Evolutionary conservation across 2,888 invertebrate species (phyloP).

Genomic region (Mythimna pallens): DNA sequence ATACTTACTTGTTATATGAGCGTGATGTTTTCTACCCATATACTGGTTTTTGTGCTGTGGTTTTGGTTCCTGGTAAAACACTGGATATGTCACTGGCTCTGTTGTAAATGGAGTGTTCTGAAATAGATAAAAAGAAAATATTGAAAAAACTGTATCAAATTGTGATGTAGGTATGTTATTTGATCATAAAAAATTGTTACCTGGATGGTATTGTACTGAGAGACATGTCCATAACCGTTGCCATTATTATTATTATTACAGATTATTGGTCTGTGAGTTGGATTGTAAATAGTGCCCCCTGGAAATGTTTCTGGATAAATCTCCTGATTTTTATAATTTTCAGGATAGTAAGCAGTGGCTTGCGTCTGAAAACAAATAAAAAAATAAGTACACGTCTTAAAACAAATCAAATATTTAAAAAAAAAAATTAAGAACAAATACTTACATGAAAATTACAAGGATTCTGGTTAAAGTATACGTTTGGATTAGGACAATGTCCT

Average conservation of each 20-base stretch:
- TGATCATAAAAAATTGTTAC: slow-evolving; percentile 17
- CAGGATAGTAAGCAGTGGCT: not conserved
- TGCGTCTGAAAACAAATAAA: slow-evolving; percentile 26
- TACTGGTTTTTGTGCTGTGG: slow-evolving; percentile 6
- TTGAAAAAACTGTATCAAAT: not conserved
- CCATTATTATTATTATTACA: not conserved
- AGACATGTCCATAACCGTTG: not conserved
- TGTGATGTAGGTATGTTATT: not conserved
- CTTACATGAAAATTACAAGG: slow-evolving; percentile 31
- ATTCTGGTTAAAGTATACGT: slow-evolving; percentile 2
- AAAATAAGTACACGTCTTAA: slow-evolving; percentile 4
- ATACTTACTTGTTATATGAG: slow-evolving; percentile 68
- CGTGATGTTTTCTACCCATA: slow-evolving; percentile 51
- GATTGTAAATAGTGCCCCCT: no score
- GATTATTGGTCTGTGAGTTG: no score
- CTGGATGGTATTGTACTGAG: slow-evolving; percentile 12
- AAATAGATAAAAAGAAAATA: slow-evolving; percentile 11
- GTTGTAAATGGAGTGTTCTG: slow-evolving; percentile 40
- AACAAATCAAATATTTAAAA: not conserved
- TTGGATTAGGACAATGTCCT: slow-evolving; percentile 33
- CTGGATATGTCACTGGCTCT: slow-evolving; percentile 23
- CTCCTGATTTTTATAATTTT: not conserved
- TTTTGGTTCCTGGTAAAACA: slow-evolving; percentile 21
- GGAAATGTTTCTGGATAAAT: not conserved
- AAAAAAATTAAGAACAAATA: not conserved